Base-by-base conservation (phyloP, 1,140 invertebrate species). In the Solen grandis region DNA sequence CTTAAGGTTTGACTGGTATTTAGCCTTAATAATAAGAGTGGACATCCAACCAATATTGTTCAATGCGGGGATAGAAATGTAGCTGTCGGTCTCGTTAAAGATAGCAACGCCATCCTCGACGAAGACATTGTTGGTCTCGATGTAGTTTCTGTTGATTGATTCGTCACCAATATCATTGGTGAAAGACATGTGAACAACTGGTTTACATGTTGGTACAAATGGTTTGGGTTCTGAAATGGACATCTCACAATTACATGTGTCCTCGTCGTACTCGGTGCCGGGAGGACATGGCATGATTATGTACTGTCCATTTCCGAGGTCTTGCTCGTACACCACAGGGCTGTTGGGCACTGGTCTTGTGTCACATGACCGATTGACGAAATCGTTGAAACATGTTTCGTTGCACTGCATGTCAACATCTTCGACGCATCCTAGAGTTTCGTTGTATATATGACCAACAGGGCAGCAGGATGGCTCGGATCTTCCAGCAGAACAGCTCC, bases 151-250 rank as follows among this genome's bases (percentile, higher is more conserved):
- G 54, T 82, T 84, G 16, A 79, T 81, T 3, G 85, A 86, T 36
- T 85, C 69, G 70, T 88, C 85, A 27, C 29, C 54, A 50, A 79
- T 52, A 35, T 81, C 72, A 16, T 54, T 57, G 27, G 66, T 81
- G 41, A 88, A 88, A 0, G 85, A 69, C 5, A 88, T 66, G 65
- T 85, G 70, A 5, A 88, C 52, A 52, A 84, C 83, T 0, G 86
- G 66, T 14, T 65, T 70, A 46, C 86, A 88, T 10, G 50, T 79
- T 68, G 63, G 5, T 8, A 46, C 41, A 46, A 16, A 55, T 54
- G 16, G 60, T 4, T 33, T 38, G 16, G n/a, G 3, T 19, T 13
- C 14, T 38, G 52, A 36, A 16, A 31, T n/a, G n/a, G 35, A 31
- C 10, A 80, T 27, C 8, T 46, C 41, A 31, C 86, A 88, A 22